Conservation (phyloP, 1,140 invertebrate genomes). For the Nasonia vitripennis region DNA sequence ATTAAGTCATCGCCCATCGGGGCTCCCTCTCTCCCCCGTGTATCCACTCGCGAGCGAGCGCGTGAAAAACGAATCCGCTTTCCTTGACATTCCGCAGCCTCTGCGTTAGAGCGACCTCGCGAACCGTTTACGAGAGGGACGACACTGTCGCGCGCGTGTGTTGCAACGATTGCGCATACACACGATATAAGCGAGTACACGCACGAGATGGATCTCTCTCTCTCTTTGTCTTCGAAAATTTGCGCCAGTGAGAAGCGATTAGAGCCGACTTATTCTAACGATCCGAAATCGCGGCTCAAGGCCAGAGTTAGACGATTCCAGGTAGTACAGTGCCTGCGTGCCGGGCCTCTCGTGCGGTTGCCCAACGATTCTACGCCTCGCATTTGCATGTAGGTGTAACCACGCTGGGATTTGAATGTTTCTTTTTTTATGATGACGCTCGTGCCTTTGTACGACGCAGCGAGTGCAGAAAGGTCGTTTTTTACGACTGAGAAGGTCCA, state of each 20-base stretch:
- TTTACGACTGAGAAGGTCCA: neutral
- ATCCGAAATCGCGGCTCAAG: slow-evolving; percentile 9
- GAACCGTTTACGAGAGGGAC: neutral
- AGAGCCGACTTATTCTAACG: slow-evolving; percentile 4
- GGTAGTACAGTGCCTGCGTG: neutral
- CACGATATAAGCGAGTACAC: no score
- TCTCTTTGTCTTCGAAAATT: neutral
- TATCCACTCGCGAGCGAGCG: neutral
- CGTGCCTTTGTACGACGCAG: neutral
- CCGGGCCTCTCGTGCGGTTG: neutral
- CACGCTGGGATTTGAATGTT: slow-evolving; percentile 18
- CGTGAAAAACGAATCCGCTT: slow-evolving; percentile 29
- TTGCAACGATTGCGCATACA: no score
- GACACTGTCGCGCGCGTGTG: no score
- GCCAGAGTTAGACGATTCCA: neutral
- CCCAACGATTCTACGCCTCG: neutral
- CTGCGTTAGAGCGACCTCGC: neutral
- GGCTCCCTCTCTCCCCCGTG: neutral
- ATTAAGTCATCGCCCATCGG: slow-evolving; percentile 52
- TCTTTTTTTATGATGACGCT: neutral
- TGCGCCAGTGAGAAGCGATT: neutral
- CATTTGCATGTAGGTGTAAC: slow-evolving; percentile 16
- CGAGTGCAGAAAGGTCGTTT: slow-evolving; percentile 28
- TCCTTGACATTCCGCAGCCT: slow-evolving; percentile 43
- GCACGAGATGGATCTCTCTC: neutral